Conservation (phyloP, 2,113 vertebrate species). For the Vicugna pacos region DNA sequence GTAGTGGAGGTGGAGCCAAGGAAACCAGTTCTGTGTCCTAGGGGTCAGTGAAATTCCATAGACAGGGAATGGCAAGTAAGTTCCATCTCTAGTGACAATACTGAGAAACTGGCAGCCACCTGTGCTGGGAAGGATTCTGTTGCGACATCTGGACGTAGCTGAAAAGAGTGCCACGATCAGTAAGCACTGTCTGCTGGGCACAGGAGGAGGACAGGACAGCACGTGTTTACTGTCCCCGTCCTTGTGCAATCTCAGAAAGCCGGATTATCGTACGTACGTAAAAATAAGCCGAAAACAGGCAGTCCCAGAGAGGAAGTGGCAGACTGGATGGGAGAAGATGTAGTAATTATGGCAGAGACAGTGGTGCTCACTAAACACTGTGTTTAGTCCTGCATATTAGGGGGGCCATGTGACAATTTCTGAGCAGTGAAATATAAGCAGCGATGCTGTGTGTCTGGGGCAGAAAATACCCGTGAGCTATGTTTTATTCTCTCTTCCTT, state of each 20-base stretch:
- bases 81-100: neutral
- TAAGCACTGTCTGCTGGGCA: neutral
- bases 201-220: neutral
- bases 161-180: neutral
- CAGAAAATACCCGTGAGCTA: neutral
- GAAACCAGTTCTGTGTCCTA: neutral
- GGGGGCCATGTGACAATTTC: neutral
- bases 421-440: neutral
- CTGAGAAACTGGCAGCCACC: neutral
- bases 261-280: too few species aligned
- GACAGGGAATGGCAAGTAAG: neutral
- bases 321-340: neutral
- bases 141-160: neutral
- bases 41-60: neutral
- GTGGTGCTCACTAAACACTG: neutral
- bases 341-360: neutral
- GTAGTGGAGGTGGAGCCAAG: neutral
- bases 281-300: constrained; percentile 12
- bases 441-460: neutral
- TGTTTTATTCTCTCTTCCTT: neutral
- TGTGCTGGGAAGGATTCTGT: neutral
- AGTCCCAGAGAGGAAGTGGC: neutral
- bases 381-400: neutral
- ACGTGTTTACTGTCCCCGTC: neutral
- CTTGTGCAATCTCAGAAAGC: neutral